These are phyloP conservation scores for Macrosteles quadrilineatus DNA, from an alignment of 1,140 invertebrate genomes.

Conservation along the genomic window DNA sequence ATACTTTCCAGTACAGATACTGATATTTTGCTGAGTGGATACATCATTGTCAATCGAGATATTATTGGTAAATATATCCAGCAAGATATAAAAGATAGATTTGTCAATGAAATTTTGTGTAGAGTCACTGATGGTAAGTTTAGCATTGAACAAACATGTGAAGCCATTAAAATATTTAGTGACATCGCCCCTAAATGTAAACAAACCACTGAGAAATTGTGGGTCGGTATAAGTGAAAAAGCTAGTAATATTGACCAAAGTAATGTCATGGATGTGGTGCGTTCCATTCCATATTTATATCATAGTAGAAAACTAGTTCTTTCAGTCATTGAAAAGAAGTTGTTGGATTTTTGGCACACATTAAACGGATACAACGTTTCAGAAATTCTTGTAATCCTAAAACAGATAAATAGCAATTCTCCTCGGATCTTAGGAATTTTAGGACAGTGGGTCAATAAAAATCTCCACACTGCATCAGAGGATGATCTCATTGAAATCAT, in stretches of 20 bases:
- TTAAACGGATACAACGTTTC: conserved; percentile 57
- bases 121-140: conserved; percentile 62
- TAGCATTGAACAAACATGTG: conserved; percentile 61
- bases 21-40: conserved; percentile 52
- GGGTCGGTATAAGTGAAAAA: conserved; percentile 64
- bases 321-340: conserved; percentile 61
- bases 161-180: conserved; percentile 55
- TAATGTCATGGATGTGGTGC: conserved; percentile 61
- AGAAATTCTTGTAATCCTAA: conserved; percentile 55
- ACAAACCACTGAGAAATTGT: conserved; percentile 63
- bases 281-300: conserved; percentile 59
- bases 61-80: conserved; percentile 51
- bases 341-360: conserved; percentile 59
- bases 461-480: conserved; percentile 62
- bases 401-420: conserved; percentile 40
- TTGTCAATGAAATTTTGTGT: conserved; percentile 59
- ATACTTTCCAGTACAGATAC: conserved; percentile 50
- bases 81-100: conserved; percentile 57
- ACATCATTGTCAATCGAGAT: conserved; percentile 51
- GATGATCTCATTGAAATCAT: conserved; percentile 61
- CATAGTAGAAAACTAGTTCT: conserved; percentile 63
- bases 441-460: conserved; percentile 61
- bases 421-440: conserved; percentile 54
- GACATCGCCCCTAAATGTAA: conserved; percentile 44
- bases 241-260: conserved; percentile 59